Conservation (phyloP, 2,113 vertebrate species). For the Aptenodytes forsteri region DNA sequence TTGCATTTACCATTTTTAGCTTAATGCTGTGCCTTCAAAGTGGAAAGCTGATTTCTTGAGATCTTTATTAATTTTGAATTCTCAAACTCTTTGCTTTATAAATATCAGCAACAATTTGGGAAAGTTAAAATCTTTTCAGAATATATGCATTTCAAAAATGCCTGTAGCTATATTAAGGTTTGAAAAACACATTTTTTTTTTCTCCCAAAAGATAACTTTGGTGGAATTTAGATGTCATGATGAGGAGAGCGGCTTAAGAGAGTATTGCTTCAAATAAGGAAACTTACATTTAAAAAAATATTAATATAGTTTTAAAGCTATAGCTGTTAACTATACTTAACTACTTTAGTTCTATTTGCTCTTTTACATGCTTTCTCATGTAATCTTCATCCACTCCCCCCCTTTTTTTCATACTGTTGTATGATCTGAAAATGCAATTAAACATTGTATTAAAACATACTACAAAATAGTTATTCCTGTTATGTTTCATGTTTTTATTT, state of each 20-base stretch:
- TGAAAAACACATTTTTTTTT: background rate
- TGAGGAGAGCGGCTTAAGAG: background rate
- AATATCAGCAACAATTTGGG: background rate
- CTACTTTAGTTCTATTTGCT: background rate
- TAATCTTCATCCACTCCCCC: background rate
- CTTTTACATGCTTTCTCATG: background rate
- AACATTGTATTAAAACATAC: background rate
- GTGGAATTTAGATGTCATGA: background rate
- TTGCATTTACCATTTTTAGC: background rate
- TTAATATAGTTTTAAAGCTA: background rate
- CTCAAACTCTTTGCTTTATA: background rate
- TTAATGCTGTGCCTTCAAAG: background rate
- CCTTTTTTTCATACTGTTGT: background rate
- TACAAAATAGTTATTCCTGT: background rate
- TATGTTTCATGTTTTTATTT: background rate
- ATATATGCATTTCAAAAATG: background rate
- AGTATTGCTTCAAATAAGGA: background rate
- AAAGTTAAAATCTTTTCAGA: background rate
- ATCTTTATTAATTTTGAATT: background rate
- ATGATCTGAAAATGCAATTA: background rate
- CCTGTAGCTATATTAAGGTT: background rate
- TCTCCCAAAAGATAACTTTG: background rate
- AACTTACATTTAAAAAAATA: background rate
- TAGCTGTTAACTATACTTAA: background rate
- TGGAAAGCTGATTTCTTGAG: background rate